Conservation (phyloP, 2,113 vertebrate genomes). For the Chloropsis cyanopogon region DNA sequence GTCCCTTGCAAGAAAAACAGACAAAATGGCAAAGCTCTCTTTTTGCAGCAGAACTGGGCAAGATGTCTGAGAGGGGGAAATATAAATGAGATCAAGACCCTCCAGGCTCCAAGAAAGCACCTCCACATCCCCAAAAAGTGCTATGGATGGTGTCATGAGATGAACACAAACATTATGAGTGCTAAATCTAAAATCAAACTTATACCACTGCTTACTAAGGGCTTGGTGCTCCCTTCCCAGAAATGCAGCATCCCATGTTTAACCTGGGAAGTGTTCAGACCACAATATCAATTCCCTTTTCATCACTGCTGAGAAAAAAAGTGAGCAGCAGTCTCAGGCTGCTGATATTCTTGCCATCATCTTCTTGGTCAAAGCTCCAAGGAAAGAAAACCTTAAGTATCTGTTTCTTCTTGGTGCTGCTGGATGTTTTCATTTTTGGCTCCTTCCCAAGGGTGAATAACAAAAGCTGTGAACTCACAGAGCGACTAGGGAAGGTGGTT, state of each 20-base stretch:
- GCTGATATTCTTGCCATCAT: neutral
- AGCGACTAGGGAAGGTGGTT: neutral
- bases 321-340: neutral
- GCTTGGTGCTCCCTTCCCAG: neutral
- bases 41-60: neutral
- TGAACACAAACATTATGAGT: fast-evolving
- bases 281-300: neutral
- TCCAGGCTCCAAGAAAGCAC: neutral
- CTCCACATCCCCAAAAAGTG: neutral
- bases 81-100: neutral
- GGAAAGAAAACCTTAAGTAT: neutral
- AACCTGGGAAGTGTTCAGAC: neutral
- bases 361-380: neutral
- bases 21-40: neutral
- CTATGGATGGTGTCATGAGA: fast-evolving
- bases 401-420: neutral
- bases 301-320: neutral
- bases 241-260: fast-evolving
- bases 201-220: neutral
- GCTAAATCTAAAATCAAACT: neutral
- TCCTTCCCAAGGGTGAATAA: neutral
- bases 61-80: neutral
- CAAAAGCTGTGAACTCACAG: neutral
- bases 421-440: neutral
- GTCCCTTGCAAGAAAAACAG: neutral